Percentiles rank a stretch among this genome's conserved stretches.
Conservation (phyloP, 2,888 invertebrate species). For the Macrosoma leucophasiata region DNA sequence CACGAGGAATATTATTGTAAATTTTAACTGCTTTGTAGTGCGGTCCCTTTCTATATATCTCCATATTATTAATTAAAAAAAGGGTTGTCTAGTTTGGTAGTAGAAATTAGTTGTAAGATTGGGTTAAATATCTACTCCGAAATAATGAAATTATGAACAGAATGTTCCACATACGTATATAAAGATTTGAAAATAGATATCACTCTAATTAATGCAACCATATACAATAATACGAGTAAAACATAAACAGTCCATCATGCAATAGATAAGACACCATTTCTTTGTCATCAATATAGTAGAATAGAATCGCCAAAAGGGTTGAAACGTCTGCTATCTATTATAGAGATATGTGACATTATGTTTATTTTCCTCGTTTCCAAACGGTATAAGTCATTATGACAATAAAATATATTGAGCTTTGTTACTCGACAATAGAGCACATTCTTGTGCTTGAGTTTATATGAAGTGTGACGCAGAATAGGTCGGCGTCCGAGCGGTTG, state of each 20-base stretch:
- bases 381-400: too few species aligned
- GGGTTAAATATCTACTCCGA: too few species aligned
- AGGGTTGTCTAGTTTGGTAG: too few species aligned
- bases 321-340: constrained; percentile 27
- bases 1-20: too few species aligned
- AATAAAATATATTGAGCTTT: constrained; percentile 18
- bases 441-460: constrained; percentile 6
- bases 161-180: too few species aligned
- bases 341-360: constrained; percentile 30
- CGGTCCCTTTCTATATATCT: too few species aligned
- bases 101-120: too few species aligned
- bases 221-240: constrained; percentile 2
- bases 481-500: constrained; percentile 47
- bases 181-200: too few species aligned
- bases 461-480: constrained; percentile 37
- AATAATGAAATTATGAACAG: too few species aligned
- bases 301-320: constrained; percentile 30
- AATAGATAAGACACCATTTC: constrained; percentile 16
- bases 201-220: background rate
- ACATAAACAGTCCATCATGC: constrained; percentile 9
- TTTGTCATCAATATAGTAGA: constrained; percentile 18
- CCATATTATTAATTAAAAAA: too few species aligned
- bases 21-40: too few species aligned
- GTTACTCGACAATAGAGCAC: constrained; percentile 5
- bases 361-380: too few species aligned